Conservation (phyloP, 1,140 invertebrate species). For the Drosophila sturtevanti region DNA sequence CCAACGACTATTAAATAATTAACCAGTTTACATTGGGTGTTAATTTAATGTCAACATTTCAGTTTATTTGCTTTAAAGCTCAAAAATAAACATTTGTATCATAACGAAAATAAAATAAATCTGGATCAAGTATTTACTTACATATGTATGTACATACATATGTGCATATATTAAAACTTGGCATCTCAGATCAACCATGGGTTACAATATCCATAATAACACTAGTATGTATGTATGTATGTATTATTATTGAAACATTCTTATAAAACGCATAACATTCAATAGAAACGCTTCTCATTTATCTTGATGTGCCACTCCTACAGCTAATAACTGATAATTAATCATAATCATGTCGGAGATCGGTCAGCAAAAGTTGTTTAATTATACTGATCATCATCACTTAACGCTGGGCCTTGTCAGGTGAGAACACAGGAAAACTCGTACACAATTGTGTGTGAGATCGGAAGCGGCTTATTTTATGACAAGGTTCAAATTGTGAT, state of each 20-base stretch:
- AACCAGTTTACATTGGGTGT: too few relatives aligned
- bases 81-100: too few relatives aligned
- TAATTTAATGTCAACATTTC: too few relatives aligned
- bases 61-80: too few relatives aligned
- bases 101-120: not conserved
- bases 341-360: constrained; percentile 37
- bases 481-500: not conserved
- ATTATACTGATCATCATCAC: constrained; percentile 13
- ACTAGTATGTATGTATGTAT: too few relatives aligned
- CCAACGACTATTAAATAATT: too few relatives aligned
- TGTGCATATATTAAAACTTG: constrained; percentile 13
- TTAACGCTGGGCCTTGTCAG: constrained; percentile 19
- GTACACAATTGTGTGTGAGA: constrained; percentile 33
- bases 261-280: constrained; percentile 69
- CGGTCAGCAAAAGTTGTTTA: constrained; percentile 22
- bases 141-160: too few relatives aligned
- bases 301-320: constrained; percentile 60
- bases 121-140: not conserved
- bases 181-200: constrained; percentile 49
- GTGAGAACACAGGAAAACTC: constrained; percentile 28
- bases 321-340: constrained; percentile 58
- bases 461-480: constrained; percentile 31
- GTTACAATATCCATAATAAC: constrained; percentile 59
- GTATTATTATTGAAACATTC: constrained; percentile 71
- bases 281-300: constrained; percentile 62